A percentile compares a stretch with the other conserved stretches of the same genome.
phyloP scores from a whole-genome alignment of 2,113 vertebrate species.

The Leucoraja erinaceus region DNA sequence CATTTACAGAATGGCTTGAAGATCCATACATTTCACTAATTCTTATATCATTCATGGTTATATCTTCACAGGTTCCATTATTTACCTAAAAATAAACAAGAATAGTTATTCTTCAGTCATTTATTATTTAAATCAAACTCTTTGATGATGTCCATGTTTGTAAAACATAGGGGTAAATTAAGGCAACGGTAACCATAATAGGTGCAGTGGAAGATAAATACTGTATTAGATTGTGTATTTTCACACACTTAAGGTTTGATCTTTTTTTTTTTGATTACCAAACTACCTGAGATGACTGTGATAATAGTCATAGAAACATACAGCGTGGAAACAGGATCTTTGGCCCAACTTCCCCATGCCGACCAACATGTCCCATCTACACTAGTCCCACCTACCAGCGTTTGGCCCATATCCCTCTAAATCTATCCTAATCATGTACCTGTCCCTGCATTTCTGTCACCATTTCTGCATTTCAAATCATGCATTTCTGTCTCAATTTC shows the following conservation, averaged over 20 bases:
- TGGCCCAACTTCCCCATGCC: no score
- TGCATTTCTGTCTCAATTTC: neutral
- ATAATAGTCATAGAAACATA: neutral
- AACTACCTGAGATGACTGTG: neutral
- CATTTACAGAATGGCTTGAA: conserved; percentile 32
- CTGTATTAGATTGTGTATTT: neutral
- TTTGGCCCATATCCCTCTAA: no score
- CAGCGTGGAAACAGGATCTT: no score
- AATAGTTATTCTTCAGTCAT: neutral
- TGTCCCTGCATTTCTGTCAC: no score
- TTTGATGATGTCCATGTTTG: neutral
- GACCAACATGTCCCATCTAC: no score
- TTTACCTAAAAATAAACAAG: conserved; percentile 20
- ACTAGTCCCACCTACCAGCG: no score
- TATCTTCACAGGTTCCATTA: conserved; percentile 37
- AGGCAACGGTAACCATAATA: neutral
- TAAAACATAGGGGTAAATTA: neutral
- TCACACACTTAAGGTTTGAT: neutral
- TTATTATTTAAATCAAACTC: neutral
- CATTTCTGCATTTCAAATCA: no score
- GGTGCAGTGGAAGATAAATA: neutral
- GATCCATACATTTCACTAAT: conserved; percentile 35
- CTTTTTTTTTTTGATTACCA: neutral
- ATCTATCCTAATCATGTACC: no score
- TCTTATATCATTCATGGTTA: conserved; percentile 28